phyloP scores from a whole-genome alignment of 2,797 vertebrate genomes.

The Caiman crocodilus region DNA sequence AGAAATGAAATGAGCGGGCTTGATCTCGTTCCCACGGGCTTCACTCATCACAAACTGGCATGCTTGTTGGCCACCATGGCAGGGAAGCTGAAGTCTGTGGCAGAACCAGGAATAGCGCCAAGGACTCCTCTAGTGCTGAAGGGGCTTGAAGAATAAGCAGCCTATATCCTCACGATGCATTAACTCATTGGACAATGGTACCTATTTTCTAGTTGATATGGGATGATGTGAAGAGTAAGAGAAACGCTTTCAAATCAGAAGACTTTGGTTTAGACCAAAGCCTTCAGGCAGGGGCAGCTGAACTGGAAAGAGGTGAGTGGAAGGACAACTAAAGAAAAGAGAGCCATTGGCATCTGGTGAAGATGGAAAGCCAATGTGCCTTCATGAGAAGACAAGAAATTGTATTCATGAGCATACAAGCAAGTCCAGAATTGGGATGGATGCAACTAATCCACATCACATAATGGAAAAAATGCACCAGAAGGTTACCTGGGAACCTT shows the following conservation, averaged over 20 bases:
- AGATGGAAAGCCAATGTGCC: not conserved
- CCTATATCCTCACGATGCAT: not conserved
- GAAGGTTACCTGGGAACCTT: too few species aligned
- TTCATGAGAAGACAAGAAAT: not conserved
- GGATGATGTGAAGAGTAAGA: not conserved
- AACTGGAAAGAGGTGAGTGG: not conserved
- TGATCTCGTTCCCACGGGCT: not conserved
- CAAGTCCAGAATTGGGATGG: not conserved
- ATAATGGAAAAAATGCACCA: not conserved
- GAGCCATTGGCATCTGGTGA: not conserved
- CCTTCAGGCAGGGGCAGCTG: not conserved
- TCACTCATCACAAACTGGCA: slow-evolving; percentile 10
- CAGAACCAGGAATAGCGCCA: not conserved
- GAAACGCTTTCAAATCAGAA: not conserved
- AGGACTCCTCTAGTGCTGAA: not conserved
- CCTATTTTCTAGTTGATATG: not conserved
- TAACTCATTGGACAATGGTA: not conserved
- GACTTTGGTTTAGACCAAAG: not conserved
- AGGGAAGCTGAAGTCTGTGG: not conserved
- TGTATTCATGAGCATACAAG: not conserved
- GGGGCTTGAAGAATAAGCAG: not conserved
- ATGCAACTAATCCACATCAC: not conserved
- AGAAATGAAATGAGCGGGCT: slow-evolving; percentile 46
- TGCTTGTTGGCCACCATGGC: not conserved
- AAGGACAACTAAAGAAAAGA: rapidly evolving